Conservation (phyloP, 2,888 invertebrate genomes). For the Drosophila meridiana region DNA sequence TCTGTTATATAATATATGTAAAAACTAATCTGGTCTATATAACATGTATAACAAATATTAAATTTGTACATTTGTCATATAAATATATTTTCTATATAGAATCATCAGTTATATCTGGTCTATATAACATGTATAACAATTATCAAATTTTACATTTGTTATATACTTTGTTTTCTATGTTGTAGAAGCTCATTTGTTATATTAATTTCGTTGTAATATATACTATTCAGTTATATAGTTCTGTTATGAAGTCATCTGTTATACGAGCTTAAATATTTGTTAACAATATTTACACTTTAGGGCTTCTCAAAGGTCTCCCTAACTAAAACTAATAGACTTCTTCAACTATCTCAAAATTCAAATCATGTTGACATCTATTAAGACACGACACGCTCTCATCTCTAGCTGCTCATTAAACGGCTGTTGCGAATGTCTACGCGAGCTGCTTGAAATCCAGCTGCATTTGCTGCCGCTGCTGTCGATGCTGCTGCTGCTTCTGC, state of each 20-base stretch:
- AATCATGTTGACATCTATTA: background rate
- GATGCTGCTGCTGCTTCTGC: slow-evolving; percentile 14
- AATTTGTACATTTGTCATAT: too few relatives aligned
- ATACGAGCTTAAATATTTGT: background rate
- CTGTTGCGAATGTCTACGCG: background rate
- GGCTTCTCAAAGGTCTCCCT: background rate
- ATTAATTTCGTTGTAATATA: background rate
- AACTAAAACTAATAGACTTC: too few relatives aligned
- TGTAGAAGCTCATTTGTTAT: background rate
- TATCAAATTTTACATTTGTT: too few relatives aligned
- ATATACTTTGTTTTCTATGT: too few relatives aligned
- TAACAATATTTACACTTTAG: background rate
- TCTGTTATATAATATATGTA: too few relatives aligned
- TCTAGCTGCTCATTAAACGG: slow-evolving; percentile 25
- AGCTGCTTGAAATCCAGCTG: slow-evolving; percentile 10
- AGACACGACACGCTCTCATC: background rate
- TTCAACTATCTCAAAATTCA: background rate
- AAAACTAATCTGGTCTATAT: too few relatives aligned
- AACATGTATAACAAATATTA: too few relatives aligned
- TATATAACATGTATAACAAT: too few relatives aligned
- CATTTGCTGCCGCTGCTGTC: slow-evolving; percentile 9
- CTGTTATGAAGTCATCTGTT: background rate
- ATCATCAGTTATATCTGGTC: too few relatives aligned
- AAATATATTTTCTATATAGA: background rate
- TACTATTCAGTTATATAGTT: too few relatives aligned